Conservation (phyloP, 2,113 vertebrate species). For the Centrocercus urophasianus region DNA sequence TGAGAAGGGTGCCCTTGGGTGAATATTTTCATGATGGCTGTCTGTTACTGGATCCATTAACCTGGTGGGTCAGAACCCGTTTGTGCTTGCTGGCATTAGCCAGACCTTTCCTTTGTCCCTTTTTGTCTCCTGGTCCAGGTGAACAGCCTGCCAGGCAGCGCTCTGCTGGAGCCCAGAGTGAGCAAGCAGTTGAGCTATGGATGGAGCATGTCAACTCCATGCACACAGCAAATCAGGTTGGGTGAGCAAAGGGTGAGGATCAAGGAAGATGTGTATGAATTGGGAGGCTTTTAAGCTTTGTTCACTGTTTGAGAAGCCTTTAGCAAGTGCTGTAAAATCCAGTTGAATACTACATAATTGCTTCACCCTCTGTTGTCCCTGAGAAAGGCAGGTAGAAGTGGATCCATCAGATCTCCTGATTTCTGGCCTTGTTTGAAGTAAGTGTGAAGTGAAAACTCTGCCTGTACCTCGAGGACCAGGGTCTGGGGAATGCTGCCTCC, state of each 20-base stretch:
- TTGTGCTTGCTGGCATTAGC: accelerated
- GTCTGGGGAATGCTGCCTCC: background rate
- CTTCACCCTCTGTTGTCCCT: background rate
- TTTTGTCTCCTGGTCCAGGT: background rate
- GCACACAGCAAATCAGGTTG: conserved; percentile 57
- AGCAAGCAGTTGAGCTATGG: background rate
- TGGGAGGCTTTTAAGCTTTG: conserved; percentile 34
- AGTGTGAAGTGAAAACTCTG: background rate
- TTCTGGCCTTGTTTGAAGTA: background rate
- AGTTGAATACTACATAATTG: background rate
- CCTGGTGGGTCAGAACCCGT: background rate
- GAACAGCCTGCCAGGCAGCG: background rate
- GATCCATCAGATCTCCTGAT: background rate
- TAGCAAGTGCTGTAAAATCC: conserved; percentile 27
- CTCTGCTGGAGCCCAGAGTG: background rate
- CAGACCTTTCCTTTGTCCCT: background rate
- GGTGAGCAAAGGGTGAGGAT: conserved; percentile 66
- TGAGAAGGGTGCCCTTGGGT: background rate
- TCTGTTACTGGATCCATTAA: background rate
- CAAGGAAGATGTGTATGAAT: conserved; percentile 31
- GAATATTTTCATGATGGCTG: background rate
- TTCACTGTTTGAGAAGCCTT: conserved; percentile 26
- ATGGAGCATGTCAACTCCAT: conserved; percentile 41
- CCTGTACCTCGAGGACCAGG: background rate
- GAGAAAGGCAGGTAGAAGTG: background rate